Conservation (phyloP, 1,140 invertebrate genomes). For the Drosophila ohnishii region DNA sequence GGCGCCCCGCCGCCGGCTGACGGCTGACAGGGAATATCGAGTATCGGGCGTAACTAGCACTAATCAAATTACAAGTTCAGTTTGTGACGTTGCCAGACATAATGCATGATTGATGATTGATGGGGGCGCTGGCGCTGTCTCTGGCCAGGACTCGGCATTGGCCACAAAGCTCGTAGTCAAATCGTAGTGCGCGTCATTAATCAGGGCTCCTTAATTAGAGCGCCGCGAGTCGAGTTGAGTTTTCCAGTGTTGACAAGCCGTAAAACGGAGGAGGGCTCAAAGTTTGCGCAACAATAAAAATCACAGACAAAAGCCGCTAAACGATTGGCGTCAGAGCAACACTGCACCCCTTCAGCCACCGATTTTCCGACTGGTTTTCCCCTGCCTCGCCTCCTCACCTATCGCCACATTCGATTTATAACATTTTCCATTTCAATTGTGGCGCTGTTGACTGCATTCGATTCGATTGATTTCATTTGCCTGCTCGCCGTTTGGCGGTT, state of each 20-base stretch:
- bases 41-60: conserved; percentile 36
- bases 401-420: conserved; percentile 56
- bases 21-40: conserved; percentile 22
- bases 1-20: conserved; percentile 8
- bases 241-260: conserved; percentile 59
- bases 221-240: conserved; percentile 19
- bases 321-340: conserved; percentile 63
- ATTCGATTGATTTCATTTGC: conserved; percentile 79
- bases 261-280: conserved; percentile 47
- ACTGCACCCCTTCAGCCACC: too few species aligned
- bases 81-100: conserved; percentile 47
- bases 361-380: neutral
- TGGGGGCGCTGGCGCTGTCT: neutral
- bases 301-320: conserved; percentile 58
- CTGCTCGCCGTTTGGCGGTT: conserved; percentile 69
- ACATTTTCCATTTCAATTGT: conserved; percentile 78
- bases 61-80: conserved; percentile 74
- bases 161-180: conserved; percentile 13
- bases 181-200: conserved; percentile 55
- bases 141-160: conserved; percentile 4
- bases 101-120: conserved; percentile 71
- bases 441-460: conserved; percentile 68
- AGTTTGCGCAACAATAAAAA: conserved; percentile 52
- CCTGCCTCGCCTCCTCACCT: neutral
- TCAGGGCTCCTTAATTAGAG: conserved; percentile 62